Evolutionary conservation across 2,888 invertebrate genomes (phyloP), one percentile per base, ranked within the genome.

Genomic region (Gastracanthus pulcherrimus): DNA sequence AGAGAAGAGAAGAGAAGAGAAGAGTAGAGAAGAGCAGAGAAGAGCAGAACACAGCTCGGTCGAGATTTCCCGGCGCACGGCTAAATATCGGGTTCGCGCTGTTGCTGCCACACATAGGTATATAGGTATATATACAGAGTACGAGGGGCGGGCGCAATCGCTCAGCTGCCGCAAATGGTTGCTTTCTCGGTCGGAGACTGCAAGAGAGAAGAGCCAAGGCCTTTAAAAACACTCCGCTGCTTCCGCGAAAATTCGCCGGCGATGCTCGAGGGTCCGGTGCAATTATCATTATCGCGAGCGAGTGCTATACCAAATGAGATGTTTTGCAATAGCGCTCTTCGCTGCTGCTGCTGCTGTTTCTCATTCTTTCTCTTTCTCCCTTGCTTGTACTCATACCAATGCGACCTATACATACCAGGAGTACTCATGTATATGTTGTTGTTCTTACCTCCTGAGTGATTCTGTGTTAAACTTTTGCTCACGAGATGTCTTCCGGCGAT

Each of bases 11-110:
- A 26, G 16, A 26, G 31, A 69, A 29, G 31, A 29, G 29, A 45
- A 34, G 86, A 86, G 48, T n/a, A 45, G 69, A 34, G 55, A n/a
- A n/a, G 16, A 13, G n/a, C 16, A n/a, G 55, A 19, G 26, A 23
- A 26, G 23, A 26, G 55, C 55, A 55, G 55, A 55, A n/a, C n/a
- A n/a, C n/a, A n/a, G n/a, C n/a, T 26, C 23, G 23, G 55, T 55
- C 55, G 55, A 55, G 55, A 55, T 55, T 55, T 55, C 55, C 55
- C 55, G 55, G 23, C 55, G n/a, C n/a, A n/a, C n/a, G n/a, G 55
- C 55, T 55, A 55, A 55, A 55, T 55, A 55, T 55, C 11, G 55
- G 55, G 55, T 55, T 55, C 55, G 55, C 55, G 55, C 26, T n/a
- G n/a, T n/a, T n/a, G n/a, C n/a, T n/a, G n/a, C n/a, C n/a, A n/a